These are phyloP conservation scores for Malurus splendens DNA, from an alignment of 2,797 vertebrate genomes.

Conservation along the genomic window DNA sequence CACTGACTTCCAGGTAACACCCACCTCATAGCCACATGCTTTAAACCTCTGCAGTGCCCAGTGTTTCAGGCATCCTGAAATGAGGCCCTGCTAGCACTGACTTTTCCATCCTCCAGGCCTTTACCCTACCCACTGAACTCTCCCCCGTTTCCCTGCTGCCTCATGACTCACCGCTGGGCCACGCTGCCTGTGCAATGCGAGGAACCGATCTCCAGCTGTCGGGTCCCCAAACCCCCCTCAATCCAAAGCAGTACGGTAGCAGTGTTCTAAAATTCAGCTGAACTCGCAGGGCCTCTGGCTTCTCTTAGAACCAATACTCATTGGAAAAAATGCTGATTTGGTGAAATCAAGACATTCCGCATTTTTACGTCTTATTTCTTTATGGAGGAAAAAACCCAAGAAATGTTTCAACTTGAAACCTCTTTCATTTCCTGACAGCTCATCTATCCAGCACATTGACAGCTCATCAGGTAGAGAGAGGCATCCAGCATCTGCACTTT, in stretches of 20 bases:
- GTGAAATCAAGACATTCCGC: not conserved
- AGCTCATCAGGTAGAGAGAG: slow-evolving; percentile 47
- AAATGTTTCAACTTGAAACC: slow-evolving; percentile 1
- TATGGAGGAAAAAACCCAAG: not conserved
- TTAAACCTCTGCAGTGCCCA: not conserved
- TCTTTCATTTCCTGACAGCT: slow-evolving; percentile 4
- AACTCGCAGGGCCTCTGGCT: not conserved
- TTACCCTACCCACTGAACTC: slow-evolving; percentile 24
- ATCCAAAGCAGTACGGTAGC: not conserved
- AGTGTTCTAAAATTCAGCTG: not conserved
- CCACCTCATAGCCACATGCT: not conserved
- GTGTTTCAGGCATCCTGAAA: not conserved
- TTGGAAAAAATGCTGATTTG: not conserved
- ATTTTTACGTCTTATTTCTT: not conserved
- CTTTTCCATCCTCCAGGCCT: slow-evolving; percentile 8
- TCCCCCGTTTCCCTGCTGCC: not conserved
- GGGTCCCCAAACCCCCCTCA: not conserved
- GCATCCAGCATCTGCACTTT: slow-evolving; percentile 48
- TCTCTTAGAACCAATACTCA: not conserved
- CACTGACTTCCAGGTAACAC: rapidly evolving
- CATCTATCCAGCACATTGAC: slow-evolving; percentile 43
- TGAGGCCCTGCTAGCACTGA: not conserved
- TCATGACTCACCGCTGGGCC: slow-evolving; percentile 23
- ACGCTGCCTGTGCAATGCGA: not conserved
- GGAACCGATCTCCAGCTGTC: not conserved